These are phyloP conservation scores for Muntiacus muntjak DNA, from an alignment of 2,113 vertebrate genomes.

Conservation along the genomic window DNA sequence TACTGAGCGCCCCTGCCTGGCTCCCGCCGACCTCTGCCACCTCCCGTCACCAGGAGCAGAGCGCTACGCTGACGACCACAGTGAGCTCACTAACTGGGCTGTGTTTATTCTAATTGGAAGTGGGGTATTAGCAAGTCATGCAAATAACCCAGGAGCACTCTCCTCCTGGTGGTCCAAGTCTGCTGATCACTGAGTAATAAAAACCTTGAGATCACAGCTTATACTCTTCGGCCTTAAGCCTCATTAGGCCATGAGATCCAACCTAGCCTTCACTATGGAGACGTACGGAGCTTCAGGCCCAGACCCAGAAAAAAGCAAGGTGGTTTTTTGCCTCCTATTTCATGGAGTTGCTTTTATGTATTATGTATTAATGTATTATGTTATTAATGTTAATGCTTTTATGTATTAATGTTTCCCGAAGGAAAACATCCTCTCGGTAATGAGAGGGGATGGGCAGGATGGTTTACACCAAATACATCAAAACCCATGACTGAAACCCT, in stretches of 20 bases:
- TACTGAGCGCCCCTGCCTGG: fast-evolving
- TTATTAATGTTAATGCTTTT: not conserved
- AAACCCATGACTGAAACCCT: not conserved
- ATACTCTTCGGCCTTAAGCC: not conserved
- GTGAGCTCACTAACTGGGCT: too few species aligned
- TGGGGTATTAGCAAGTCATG: not conserved
- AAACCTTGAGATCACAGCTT: not conserved
- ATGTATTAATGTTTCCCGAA: not conserved
- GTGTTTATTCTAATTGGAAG: not conserved
- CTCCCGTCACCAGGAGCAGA: not conserved
- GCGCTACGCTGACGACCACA: fast-evolving
- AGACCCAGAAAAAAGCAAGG: not conserved
- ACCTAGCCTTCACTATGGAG: fast-evolving
- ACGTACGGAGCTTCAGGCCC: fast-evolving
- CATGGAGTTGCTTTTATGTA: not conserved
- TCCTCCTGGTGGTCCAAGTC: not conserved
- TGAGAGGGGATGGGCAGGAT: not conserved
- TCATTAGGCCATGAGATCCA: fast-evolving
- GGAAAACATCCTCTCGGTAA: not conserved
- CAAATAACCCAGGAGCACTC: not conserved
- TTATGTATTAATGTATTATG: not conserved
- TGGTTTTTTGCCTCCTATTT: not conserved
- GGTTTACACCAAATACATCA: not conserved
- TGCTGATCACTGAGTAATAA: not conserved
- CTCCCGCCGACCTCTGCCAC: too few species aligned